These are phyloP conservation scores for Bugulina stolonifera DNA, from an alignment of 2,888 invertebrate genomes.

Conservation along the genomic window DNA sequence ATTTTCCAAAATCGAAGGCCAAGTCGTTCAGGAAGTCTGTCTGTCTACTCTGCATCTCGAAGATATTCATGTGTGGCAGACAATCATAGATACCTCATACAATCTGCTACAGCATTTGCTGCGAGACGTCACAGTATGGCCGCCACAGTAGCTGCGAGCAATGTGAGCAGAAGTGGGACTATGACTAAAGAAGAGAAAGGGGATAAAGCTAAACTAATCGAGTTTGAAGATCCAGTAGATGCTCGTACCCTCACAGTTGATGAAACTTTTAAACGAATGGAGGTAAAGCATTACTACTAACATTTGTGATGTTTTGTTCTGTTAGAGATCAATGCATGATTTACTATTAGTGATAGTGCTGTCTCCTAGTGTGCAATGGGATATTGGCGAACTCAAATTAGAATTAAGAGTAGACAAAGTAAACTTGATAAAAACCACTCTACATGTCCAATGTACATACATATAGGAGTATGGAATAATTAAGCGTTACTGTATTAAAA, in stretches of 20 bases:
- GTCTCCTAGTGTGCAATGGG: too few relatives aligned
- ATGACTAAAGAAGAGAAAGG: not conserved
- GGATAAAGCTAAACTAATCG: not conserved
- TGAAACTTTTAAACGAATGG: conserved; percentile 9
- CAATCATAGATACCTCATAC: not conserved
- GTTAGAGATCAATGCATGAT: too few relatives aligned
- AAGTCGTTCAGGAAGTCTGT: not conserved
- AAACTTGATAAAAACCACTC: too few relatives aligned
- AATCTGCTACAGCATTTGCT: not conserved
- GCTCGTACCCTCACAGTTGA: not conserved
- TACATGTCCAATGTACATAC: too few relatives aligned
- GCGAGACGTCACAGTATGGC: not conserved
- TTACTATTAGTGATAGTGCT: too few relatives aligned
- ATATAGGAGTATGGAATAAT: too few relatives aligned
- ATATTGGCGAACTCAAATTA: too few relatives aligned
- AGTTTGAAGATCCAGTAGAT: not conserved
- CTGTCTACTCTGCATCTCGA: not conserved
- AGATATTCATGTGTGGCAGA: not conserved
- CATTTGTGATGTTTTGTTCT: too few relatives aligned
- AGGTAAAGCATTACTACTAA: too few relatives aligned
- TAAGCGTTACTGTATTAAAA: too few relatives aligned
- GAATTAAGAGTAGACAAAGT: too few relatives aligned
- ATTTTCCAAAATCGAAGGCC: not conserved
- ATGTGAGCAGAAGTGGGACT: not conserved
- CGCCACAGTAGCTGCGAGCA: not conserved